These are phyloP conservation scores for Leptobrachium leishanense DNA, from an alignment of 2,113 vertebrate species.

Conservation along the genomic window DNA sequence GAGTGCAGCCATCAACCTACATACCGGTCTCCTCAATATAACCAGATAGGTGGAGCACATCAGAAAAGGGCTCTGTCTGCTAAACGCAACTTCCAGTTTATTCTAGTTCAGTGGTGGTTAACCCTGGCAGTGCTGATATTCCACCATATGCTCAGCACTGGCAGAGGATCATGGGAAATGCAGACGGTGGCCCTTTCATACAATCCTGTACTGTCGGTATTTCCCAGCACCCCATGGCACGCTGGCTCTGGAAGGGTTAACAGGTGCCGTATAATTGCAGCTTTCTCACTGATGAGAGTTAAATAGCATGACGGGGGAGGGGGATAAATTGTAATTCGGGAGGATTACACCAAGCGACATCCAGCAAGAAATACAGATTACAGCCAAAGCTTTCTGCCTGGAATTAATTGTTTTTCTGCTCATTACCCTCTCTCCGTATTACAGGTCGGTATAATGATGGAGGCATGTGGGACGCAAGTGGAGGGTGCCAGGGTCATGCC, in stretches of 20 bases:
- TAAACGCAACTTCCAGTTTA: too few species aligned
- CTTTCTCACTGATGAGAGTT: conserved; percentile 40
- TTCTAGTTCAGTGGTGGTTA: too few species aligned
- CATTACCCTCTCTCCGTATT: background rate
- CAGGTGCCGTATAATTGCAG: conserved; percentile 27
- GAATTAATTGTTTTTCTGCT: conserved; percentile 21
- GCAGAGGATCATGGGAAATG: too few species aligned
- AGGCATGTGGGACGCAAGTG: background rate
- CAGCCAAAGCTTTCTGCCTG: conserved; percentile 23
- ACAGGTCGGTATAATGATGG: conserved; percentile 15
- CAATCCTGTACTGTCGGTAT: background rate
- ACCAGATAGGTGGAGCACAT: too few species aligned
- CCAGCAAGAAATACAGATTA: conserved; percentile 42
- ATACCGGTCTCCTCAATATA: too few species aligned
- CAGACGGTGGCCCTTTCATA: too few species aligned
- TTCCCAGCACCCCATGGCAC: background rate
- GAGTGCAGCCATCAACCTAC: background rate
- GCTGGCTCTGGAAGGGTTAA: conserved; percentile 9
- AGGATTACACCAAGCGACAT: conserved; percentile 31
- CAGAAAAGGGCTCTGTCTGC: too few species aligned
- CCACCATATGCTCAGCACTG: too few species aligned
- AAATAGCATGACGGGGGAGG: conserved; percentile 19
- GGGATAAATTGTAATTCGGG: conserved; percentile 40
- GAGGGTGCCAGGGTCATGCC: background rate
- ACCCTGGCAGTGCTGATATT: too few species aligned